These are phyloP conservation scores for Habroteleia sp. DNA, from an alignment of 2,888 invertebrate species.

Conservation along the genomic window DNA sequence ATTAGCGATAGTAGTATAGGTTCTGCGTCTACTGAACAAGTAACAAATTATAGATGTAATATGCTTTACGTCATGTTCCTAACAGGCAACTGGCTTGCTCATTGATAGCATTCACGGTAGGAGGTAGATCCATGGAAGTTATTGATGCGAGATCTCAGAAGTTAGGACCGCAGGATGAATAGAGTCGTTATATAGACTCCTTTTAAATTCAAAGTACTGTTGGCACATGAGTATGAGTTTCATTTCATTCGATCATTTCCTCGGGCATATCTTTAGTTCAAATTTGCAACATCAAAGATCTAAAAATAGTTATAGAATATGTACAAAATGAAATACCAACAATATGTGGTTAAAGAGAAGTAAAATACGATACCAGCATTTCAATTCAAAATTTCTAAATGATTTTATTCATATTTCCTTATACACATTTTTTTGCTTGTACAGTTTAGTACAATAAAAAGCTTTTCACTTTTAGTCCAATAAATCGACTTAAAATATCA, in stretches of 20 bases:
- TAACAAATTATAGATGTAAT: conserved; percentile 66
- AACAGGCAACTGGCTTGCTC: conserved; percentile 63
- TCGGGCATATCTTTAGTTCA: conserved; percentile 38
- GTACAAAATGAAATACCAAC: not conserved
- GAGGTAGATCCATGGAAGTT: conserved; percentile 60
- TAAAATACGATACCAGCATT: conserved; percentile 1
- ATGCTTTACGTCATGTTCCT: conserved; percentile 64
- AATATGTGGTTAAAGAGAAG: not conserved
- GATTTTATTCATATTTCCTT: no score
- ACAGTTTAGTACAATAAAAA: no score
- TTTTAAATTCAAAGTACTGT: conserved; percentile 64
- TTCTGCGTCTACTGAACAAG: conserved; percentile 57
- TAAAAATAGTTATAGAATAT: conserved; percentile 15
- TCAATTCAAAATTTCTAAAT: no score
- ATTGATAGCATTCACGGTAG: conserved; percentile 65
- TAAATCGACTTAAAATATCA: no score
- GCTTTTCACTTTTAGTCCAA: no score
- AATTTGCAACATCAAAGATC: conserved; percentile 32
- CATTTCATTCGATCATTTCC: conserved; percentile 56
- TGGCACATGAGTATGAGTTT: conserved; percentile 62
- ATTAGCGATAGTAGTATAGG: conserved; percentile 59
- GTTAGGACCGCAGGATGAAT: conserved; percentile 63
- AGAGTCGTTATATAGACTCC: conserved; percentile 64
- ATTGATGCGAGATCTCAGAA: conserved; percentile 64
- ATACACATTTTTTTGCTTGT: no score